Evolutionary conservation across 2,888 invertebrate genomes (phyloP).

Genomic region (Latheticus oryzae): DNA sequence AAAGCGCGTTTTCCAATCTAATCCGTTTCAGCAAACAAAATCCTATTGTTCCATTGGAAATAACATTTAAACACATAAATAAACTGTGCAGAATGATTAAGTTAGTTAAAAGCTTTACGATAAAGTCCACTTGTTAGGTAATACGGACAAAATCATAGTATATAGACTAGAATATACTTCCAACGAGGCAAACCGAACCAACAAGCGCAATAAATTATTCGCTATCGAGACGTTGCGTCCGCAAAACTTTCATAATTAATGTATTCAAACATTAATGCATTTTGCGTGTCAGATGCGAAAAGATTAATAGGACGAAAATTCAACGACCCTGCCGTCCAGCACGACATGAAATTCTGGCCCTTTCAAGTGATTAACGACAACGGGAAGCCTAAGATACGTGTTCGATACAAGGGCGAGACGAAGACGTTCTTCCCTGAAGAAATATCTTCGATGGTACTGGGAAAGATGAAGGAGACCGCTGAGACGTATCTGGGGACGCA

Average conservation of each 20-base stretch:
- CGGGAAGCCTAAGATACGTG: slow-evolving; percentile 64
- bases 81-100: too few relatives aligned
- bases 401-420: slow-evolving; percentile 62
- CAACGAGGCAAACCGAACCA: slow-evolving; percentile 14
- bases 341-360: slow-evolving; percentile 75
- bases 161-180: too few relatives aligned
- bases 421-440: slow-evolving; percentile 68
- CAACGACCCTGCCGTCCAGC: slow-evolving; percentile 73
- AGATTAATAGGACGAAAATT: slow-evolving; percentile 75
- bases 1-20: too few relatives aligned
- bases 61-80: too few relatives aligned
- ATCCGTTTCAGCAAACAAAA: too few relatives aligned
- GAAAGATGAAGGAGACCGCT: slow-evolving; percentile 71
- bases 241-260: slow-evolving; percentile 43
- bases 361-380: slow-evolving; percentile 69
- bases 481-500: slow-evolving; percentile 64
- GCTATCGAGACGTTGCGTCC: slow-evolving; percentile 37
- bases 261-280: slow-evolving; percentile 43
- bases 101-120: slow-evolving; percentile 1
- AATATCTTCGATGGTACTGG: slow-evolving; percentile 71
- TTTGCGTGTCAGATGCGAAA: slow-evolving; percentile 69
- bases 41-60: too few relatives aligned
- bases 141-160: slow-evolving; percentile 10
- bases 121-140: slow-evolving; percentile 1
- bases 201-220: slow-evolving; percentile 35